Conservation (phyloP, 2,113 vertebrate species). For the Thalassoma bifasciatum region DNA sequence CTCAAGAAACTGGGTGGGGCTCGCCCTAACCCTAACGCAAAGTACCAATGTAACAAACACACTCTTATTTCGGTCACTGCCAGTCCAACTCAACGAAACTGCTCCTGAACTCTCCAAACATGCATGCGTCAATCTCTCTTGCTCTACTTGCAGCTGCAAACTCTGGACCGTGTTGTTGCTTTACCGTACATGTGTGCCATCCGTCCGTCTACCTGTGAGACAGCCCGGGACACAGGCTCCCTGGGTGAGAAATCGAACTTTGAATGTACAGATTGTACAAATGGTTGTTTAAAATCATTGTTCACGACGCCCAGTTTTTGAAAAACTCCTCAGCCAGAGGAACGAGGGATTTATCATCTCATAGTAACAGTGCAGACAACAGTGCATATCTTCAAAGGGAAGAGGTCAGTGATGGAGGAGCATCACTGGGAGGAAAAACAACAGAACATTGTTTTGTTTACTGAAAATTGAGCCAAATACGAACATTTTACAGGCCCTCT, state of each 20-base stretch:
- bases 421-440: not conserved
- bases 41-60: constrained; percentile 66
- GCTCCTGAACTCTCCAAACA: constrained; percentile 59
- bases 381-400: not conserved
- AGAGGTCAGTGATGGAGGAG: not conserved
- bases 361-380: too few relatives aligned
- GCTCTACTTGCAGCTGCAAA: constrained; percentile 69
- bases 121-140: constrained; percentile 75
- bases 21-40: constrained; percentile 52
- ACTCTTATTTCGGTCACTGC: constrained; percentile 72
- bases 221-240: constrained; percentile 15
- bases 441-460: not conserved
- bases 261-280: constrained; percentile 74
- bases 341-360: constrained; percentile 22
- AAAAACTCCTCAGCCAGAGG: not conserved
- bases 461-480: constrained; percentile 14
- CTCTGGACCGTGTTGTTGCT: constrained; percentile 69
- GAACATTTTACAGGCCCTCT: constrained; percentile 17
- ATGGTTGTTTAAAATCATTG: constrained; percentile 60
- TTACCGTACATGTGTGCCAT: constrained; percentile 71
- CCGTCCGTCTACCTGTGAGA: constrained; percentile 54
- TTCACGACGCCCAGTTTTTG: constrained; percentile 31
- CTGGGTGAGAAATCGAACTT: constrained; percentile 24
- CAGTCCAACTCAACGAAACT: constrained; percentile 71
- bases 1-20: constrained; percentile 19